These are phyloP conservation scores for Vanessa cardui DNA, from an alignment of 2,888 invertebrate species.

Conservation along the genomic window DNA sequence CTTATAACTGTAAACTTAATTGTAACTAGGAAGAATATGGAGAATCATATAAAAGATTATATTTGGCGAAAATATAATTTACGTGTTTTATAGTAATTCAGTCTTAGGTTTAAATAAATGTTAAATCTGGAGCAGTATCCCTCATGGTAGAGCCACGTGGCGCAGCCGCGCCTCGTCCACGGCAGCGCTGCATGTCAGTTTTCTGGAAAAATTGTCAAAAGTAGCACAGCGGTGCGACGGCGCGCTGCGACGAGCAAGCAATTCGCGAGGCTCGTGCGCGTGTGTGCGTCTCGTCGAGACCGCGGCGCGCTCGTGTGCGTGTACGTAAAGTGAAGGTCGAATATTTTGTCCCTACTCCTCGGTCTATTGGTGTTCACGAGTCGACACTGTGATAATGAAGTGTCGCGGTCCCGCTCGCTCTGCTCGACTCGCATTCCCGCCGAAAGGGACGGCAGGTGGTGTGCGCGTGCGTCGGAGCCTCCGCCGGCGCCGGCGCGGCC, in stretches of 20 bases:
- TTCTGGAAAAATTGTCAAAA: constrained; percentile 82
- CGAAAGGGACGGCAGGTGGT: constrained; percentile 70
- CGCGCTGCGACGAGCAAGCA: constrained; percentile 52
- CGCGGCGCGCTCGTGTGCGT: constrained; percentile 68
- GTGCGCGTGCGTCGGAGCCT: constrained; percentile 77
- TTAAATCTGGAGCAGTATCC: constrained; percentile 24
- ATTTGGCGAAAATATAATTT: not conserved
- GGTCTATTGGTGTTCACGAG: constrained; percentile 82
- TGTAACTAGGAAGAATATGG: not conserved
- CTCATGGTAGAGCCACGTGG: constrained; percentile 64
- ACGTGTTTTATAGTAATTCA: not conserved
- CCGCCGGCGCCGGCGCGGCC: constrained; percentile 78
- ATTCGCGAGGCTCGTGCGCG: constrained; percentile 57
- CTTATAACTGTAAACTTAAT: not conserved
- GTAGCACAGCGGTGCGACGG: constrained; percentile 70
- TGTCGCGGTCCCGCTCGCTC: constrained; percentile 72
- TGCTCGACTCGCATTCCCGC: constrained; percentile 46
- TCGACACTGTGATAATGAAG: constrained; percentile 78
- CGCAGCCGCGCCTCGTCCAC: constrained; percentile 62
- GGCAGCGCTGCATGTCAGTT: constrained; percentile 75
- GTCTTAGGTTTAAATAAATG: not conserved
- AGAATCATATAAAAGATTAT: not conserved
- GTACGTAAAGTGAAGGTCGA: constrained; percentile 81
- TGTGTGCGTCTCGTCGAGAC: constrained; percentile 65
- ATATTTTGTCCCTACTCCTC: constrained; percentile 81